Base-by-base conservation (phyloP, 2,888 invertebrate genomes). In the Pterostichus madidus region DNA sequence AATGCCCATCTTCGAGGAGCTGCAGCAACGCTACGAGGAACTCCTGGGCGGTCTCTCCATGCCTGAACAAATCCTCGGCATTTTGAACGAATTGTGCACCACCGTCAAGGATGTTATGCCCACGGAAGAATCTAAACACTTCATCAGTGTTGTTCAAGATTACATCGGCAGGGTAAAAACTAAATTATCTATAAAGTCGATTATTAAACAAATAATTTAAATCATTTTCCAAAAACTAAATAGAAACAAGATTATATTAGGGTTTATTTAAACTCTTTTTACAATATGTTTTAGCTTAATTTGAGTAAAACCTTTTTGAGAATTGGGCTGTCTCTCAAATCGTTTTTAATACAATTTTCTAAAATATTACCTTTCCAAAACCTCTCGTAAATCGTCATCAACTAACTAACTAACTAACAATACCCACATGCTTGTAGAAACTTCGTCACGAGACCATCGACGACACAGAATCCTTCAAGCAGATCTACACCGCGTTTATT, bases 381-480 rank as follows among this genome's bases (percentile, higher is more conserved):
- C n/a, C n/a, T n/a, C n/a, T n/a, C n/a, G n/a, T n/a, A n/a, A n/a
- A n/a, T n/a, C n/a, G n/a, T n/a, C n/a, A n/a, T n/a, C n/a, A n/a
- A n/a, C n/a, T n/a, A n/a, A n/a, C n/a, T n/a, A n/a, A n/a, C n/a
- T n/a, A n/a, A n/a, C n/a, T n/a, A n/a, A n/a, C n/a, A n/a, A n/a
- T n/a, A n/a, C n/a, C n/a, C n/a, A n/a, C n/a, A n/a, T 35, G 13
- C 7, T 64, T 13, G 15, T 7, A 94, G 91, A 94, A 94, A 91
- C 87, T 95, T 31, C 91, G 89, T 71, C 90, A 92, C 73, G 90
- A 93, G 86, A 88, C 91, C 84, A 91, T 94, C 0, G 93, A 96
- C 86, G 95, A 96, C 85, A 87, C 91, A 0, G 92, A 91, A 80
- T 92, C 93, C 81, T 87, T 95, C 0, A 92, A 94, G 85, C 91